Conservation (phyloP, 2,888 invertebrate genomes). For the Chaetogeoica ovagalla region DNA sequence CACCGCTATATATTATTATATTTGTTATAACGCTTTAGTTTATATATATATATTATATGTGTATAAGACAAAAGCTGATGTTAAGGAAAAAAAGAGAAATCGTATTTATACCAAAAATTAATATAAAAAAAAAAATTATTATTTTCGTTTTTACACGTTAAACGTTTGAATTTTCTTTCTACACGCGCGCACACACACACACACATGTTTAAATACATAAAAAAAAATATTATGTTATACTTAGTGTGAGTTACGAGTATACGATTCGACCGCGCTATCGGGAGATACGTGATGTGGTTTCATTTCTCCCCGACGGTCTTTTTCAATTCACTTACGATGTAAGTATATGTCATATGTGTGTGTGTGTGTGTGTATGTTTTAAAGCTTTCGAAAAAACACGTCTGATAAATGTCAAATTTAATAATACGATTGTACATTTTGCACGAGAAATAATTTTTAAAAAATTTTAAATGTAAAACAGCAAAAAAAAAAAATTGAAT, state of each 20-base stretch:
- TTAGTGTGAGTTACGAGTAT: background rate
- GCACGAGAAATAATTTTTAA: constrained; percentile 3
- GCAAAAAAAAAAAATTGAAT: background rate
- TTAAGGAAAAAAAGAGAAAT: background rate
- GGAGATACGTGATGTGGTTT: constrained; percentile 19
- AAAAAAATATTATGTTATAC: background rate
- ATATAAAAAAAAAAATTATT: too few species aligned
- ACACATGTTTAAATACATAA: background rate
- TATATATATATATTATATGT: constrained; percentile 1
- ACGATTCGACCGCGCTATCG: background rate
- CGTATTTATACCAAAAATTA: too few species aligned
- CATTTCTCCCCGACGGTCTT: background rate
- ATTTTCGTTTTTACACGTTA: constrained; percentile 5
- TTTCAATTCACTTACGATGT: background rate
- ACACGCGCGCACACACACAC: background rate
- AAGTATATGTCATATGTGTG: background rate
- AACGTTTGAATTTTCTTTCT: constrained; percentile 19
- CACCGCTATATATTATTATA: constrained; percentile 8
- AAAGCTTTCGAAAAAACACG: constrained; percentile 10
- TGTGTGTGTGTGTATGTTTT: background rate
- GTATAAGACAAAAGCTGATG: background rate
- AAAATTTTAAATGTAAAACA: background rate
- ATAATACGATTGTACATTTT: background rate
- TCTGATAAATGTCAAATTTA: background rate
- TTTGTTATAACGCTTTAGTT: constrained; percentile 4